Evolutionary conservation across 2,888 invertebrate species (phyloP), one percentile per base, ranked within the genome.

Genomic region (Sinodicranocentrus sp.): DNA sequence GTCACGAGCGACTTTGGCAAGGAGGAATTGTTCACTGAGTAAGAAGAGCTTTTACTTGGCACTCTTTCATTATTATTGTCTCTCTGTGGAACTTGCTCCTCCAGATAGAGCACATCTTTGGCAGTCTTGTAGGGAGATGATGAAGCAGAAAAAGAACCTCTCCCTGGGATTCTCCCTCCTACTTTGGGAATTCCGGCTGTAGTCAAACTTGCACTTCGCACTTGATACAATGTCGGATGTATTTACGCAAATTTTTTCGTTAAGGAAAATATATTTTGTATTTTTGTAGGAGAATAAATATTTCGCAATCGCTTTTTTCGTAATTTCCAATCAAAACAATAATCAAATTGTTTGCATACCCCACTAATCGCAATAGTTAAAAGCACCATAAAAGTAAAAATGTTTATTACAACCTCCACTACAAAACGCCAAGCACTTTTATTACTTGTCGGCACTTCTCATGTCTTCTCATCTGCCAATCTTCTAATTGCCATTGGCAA

Each of bases 151-250:
- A 33, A 33, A 33, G 33, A 33, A 10, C 33, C 33, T 23, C 76
- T 33, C 19, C 3, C 57, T 26, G 21, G 33, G 1, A 23, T 5
- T 39, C 39, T 23, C 21, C 54, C 33, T 15, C 1, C 65, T 43
- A 54, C 73, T n/a, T n/a, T n/a, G n/a, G n/a, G n/a, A n/a, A 8
- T 33, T 61, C 44, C 73, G 19, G 67, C 43, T 43, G 43, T 43
- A 26, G 19, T 78, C 61, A 78, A 78, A 78, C 70, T 78, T 59
- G 78, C 78, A 78, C 78, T 78, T 48, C 85, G 77, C n/a, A 85
- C 48, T 57, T 85, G 80, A 67, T 84, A 85, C 78, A 82, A 57
- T 63, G 77, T 84, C n/a, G 84, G 71, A 84, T 85, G 85, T 85
- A 57, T 82, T 84, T 44, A 85, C 82, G 57, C 70, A 44, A 67